Conservation (phyloP, 64 coral and sea anemone genomes). For the Acropora yongei region DNA sequence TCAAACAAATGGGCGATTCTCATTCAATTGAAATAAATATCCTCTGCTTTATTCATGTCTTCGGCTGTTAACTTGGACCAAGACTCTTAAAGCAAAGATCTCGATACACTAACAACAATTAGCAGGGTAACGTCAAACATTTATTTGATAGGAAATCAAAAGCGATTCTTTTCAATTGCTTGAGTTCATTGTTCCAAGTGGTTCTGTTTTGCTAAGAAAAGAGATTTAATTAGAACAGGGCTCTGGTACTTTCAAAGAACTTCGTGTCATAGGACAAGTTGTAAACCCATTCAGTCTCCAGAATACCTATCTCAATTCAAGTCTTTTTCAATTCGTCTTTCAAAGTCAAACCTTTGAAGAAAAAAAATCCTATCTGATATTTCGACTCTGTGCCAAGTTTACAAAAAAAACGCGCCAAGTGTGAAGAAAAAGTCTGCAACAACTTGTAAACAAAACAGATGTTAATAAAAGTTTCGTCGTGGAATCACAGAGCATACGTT, state of each 20-base stretch:
- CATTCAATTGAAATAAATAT: neutral
- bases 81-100: neutral
- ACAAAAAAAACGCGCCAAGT: slow-evolving; percentile 50
- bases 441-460: slow-evolving; percentile 51
- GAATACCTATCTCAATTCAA: slow-evolving; percentile 39
- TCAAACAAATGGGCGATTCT: neutral
- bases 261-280: slow-evolving; percentile 41
- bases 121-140: slow-evolving; percentile 21
- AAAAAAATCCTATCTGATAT: neutral
- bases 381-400: slow-evolving; percentile 22
- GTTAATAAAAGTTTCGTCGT: slow-evolving; percentile 17
- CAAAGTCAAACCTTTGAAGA: neutral
- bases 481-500: slow-evolving; percentile 36
- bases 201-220: slow-evolving; percentile 54
- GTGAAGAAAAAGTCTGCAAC: slow-evolving; percentile 42
- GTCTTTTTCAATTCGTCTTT: slow-evolving; percentile 25
- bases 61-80: too few relatives aligned
- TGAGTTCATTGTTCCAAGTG: slow-evolving; percentile 29
- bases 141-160: slow-evolving; percentile 45
- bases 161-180: slow-evolving; percentile 36
- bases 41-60: neutral
- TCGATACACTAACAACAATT: slow-evolving; percentile 14
- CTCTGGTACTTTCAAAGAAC: neutral
- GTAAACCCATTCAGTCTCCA: slow-evolving; percentile 17
- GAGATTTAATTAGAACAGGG: slow-evolving; percentile 44